Conservation (phyloP, 2,113 vertebrate species). For the Globicephala melas region DNA sequence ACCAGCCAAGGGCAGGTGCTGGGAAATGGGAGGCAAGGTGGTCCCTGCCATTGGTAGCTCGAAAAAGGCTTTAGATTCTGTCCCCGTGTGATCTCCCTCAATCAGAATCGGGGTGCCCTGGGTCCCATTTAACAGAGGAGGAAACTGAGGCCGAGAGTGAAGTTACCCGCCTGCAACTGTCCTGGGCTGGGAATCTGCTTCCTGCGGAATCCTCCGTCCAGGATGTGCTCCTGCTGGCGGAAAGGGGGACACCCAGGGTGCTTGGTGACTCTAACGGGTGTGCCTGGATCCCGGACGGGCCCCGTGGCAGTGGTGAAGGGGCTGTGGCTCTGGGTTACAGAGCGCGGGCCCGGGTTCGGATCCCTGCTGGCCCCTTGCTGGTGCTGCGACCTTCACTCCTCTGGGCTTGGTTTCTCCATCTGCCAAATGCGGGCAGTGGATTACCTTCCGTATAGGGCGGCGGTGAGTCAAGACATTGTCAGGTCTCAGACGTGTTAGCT, state of each 20-base stretch:
- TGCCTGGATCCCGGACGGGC: neutral
- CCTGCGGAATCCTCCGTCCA: neutral
- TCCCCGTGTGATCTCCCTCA: neutral
- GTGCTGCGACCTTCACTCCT: no score
- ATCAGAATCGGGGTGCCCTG: neutral
- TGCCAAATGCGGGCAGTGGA: neutral
- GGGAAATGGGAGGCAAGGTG: neutral
- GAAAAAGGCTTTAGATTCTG: no score
- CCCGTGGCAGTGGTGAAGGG: fast-evolving
- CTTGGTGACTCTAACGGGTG: neutral
- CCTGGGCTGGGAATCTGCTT: neutral
- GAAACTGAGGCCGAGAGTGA: neutral
- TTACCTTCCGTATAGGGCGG: neutral
- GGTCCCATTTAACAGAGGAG: neutral
- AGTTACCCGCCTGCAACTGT: fast-evolving
- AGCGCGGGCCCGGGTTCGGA: neutral
- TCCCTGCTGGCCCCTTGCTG: neutral
- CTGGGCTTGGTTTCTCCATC: neutral
- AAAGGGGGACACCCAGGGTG: no score
- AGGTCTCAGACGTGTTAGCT: neutral
- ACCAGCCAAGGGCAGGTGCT: neutral
- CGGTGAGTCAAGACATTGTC: neutral
- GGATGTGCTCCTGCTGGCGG: neutral
- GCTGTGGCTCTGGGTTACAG: neutral
- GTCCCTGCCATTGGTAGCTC: neutral